Base-by-base conservation (phyloP, 2,888 invertebrate species). In the Dynastes tityus region DNA sequence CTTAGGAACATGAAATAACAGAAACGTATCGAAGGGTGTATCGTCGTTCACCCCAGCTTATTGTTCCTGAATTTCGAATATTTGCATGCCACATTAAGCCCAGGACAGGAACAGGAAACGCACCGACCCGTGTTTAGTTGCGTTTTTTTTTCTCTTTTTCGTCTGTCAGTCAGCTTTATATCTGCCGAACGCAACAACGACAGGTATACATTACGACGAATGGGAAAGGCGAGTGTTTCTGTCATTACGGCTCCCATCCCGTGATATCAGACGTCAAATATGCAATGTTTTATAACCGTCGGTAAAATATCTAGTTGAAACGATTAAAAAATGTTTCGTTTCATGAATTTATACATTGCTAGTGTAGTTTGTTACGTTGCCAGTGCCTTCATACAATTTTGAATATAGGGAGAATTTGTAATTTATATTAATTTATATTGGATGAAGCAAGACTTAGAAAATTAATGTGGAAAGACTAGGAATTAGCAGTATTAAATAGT, bases 41-140 rank as follows among this genome's bases (percentile, higher is more conserved):
- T 68, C 68, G n/a, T 27, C 1, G n/a, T 29, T 37, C 71, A 55
- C 71, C 71, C 58, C 37, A 58, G 37, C 71, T 55, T 40, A 71
- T 71, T 71, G 55, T 53, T 58, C 55, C 37, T 55, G 32, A 71
- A 71, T 71, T 71, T 55, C 55, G 37, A 16, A 71, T 71, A 71
- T 71, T 71, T 71, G 55, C 55, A 55, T 71, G 71, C 37, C 29
- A 58, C 55, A 40, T 58, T 55, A 58, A 71, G 22, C n/a, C 22
- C 16, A 37, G n/a, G 37, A 32, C 49, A 68, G 37, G 40, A 37
- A 71, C 40, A 71, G 49, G 68, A 49, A 68, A 27, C 22, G 40
- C 65, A 22, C 49, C 68, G 51, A 22, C 68, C 51, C 68, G 51
- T 51, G 55, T 71, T 16, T 55, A n/a, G 22, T 49, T 71, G 11